Percentiles rank a stretch among this genome's conserved stretches.
These are phyloP conservation scores for Naso thynnoides DNA, from an alignment of 2,797 vertebrate species.

Conservation along the genomic window DNA sequence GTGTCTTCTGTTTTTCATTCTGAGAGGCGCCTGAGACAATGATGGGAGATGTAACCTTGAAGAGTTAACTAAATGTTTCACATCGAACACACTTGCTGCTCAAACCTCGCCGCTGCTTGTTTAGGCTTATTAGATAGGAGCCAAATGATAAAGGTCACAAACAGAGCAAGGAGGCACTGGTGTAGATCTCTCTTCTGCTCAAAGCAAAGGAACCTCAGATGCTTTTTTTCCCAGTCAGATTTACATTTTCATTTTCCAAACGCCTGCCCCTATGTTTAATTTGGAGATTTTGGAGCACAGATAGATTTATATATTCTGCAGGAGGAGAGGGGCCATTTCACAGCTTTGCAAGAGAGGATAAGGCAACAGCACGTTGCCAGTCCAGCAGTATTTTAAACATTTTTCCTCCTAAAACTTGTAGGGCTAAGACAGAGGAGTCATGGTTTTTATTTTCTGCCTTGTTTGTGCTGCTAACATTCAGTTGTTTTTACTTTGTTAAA, in stretches of 20 bases:
- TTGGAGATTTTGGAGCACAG: constrained; percentile 80
- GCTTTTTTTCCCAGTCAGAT: constrained; percentile 67
- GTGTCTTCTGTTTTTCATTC: constrained; percentile 44
- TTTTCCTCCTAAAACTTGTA: constrained; percentile 75
- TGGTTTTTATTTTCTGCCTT: constrained; percentile 77
- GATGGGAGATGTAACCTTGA: constrained; percentile 61
- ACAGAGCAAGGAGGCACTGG: constrained; percentile 65
- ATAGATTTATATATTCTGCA: constrained; percentile 81
- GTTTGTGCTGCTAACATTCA: constrained; percentile 81
- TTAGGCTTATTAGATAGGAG: constrained; percentile 79
- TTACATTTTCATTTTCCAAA: constrained; percentile 85
- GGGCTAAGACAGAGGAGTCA: constrained; percentile 71
- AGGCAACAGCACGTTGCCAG: constrained; percentile 70
- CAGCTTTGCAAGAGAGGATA: constrained; percentile 75
- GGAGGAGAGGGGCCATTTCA: constrained; percentile 66
- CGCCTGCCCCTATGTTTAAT: constrained; percentile 81
- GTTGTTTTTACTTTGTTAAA: constrained; percentile 82
- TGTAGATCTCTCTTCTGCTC: constrained; percentile 60
- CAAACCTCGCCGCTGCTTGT: constrained; percentile 69
- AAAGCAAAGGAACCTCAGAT: constrained; percentile 59
- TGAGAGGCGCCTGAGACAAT: constrained; percentile 31
- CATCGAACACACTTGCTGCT: constrained; percentile 59
- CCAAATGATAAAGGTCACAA: constrained; percentile 79
- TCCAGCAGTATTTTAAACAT: constrained; percentile 79
- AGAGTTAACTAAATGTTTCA: constrained; percentile 72